Evolutionary conservation across 53 echinoderm and acorn worm species (phyloP), one percentile per base, ranked within the genome.

Genomic region (Actinopyga echinites): DNA sequence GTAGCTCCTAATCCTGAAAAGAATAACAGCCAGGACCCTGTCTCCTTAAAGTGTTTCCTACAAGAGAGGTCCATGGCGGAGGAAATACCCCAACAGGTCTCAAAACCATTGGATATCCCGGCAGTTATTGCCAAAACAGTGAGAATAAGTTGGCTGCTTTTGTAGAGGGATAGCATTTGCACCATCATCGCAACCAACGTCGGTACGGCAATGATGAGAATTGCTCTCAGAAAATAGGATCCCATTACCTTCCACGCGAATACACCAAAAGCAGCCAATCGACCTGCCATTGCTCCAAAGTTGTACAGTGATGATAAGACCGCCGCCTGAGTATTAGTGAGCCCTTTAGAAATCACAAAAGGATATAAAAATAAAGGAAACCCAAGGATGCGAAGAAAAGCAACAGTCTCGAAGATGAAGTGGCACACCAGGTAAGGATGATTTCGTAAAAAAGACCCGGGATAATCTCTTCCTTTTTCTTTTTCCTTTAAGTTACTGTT

Each of bases 1-100:
- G n/a, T 71, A 25, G 73, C 73, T 40, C 73, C 73, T 71, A 40
- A 17, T 21, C 73, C 73, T 6, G 42, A 37, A n/a, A 24, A 71
- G 11, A 24, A 25, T 5, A 43, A 38, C 73, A 71, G 21, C 73
- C 73, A 71, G 9, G 73, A 17, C 5, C 20, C 73, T 21, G 73
- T 43, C 10, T 43, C 42, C 22, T 22, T 43, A 24, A 71, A 71
- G 23, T 71, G 73, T 8, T 19, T 22, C 40, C 42, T 23, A 22
- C 73, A 71, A 6, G 73, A 71, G 73, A 71, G 13, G 2, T 71
- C 73, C 42, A 20, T 71, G 43, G 42, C 43, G 5, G 42, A 20
- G 21, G 73, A 71, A 17, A 43, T 38, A 37, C 42, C 42, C 73
- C 73, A 71, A 24, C 24, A 38, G 73, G 10, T 17, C 44, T 20